Evolutionary conservation across 2,888 invertebrate genomes (phyloP), one percentile per base, ranked within the genome.

Genomic region (Eudasyphora cyanicolor): DNA sequence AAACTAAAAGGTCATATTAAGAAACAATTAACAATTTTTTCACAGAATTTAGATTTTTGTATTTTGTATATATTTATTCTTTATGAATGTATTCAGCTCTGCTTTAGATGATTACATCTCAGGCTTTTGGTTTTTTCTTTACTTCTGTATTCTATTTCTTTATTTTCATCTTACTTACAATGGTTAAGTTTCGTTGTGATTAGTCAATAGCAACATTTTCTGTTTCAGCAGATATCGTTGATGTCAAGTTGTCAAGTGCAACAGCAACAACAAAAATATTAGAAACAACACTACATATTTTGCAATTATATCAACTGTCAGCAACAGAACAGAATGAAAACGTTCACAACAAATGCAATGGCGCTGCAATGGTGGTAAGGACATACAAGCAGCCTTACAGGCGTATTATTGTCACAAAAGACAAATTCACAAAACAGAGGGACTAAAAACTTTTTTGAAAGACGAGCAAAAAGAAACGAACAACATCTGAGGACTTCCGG

Each of bases 271-370:
- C 51, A n/a, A n/a, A n/a, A n/a, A n/a, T n/a, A n/a, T n/a, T n/a
- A n/a, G n/a, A n/a, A n/a, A n/a, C n/a, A 21, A 8, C 21, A 21
- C 19, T 21, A n/a, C n/a, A n/a, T n/a, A 21, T 51, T 51, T 10
- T 62, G 38, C 64, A 64, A 64, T 64, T 64, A 64, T 38, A 21
- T 19, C 38, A 64, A 38, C 64, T 64, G 64, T 64, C 64, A 64
- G 2, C 64, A 64, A 64, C 64, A 64, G 64, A 64, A 35, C 10
- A n/a, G 10, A 3, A 38, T 8, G 14, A 14, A 38, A 38, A 3
- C 6, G n/a, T 1, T 14, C 45, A 45, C 12, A 45, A 45, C 45
- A n/a, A 45, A 45, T 45, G 45, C 45, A 1, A 32, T 32, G 32
- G 5, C 4, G 32, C 32, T 32, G 32, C 32, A 32, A 32, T 8